phyloP scores from a whole-genome alignment of 2,797 vertebrate genomes.

The Microcaecilia unicolor region DNA sequence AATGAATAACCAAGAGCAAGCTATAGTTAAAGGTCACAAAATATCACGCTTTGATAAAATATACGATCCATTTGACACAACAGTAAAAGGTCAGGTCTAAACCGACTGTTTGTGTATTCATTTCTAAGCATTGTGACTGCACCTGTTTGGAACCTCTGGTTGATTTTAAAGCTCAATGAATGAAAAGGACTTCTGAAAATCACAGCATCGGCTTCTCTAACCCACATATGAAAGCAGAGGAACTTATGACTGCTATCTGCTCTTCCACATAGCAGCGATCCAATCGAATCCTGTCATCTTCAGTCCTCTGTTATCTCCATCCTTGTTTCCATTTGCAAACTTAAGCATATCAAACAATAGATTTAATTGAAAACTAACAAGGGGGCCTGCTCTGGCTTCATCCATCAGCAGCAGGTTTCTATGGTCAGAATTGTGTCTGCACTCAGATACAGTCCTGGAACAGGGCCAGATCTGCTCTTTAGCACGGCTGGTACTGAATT shows the following conservation, averaged over 20 bases:
- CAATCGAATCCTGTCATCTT: slow-evolving; percentile 8
- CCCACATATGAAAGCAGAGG: background rate
- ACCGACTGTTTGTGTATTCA: slow-evolving; percentile 6
- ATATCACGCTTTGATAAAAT: slow-evolving; percentile 15
- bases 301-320: slow-evolving; percentile 3
- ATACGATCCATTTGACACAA: slow-evolving; percentile 3
- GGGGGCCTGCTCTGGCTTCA: background rate
- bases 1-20: slow-evolving; percentile 1
- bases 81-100: slow-evolving; percentile 20
- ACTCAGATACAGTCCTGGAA: slow-evolving; percentile 1
- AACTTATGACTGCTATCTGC: background rate
- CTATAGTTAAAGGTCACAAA: slow-evolving; percentile 26
- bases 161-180: background rate
- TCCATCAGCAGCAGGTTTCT: slow-evolving; percentile 3
- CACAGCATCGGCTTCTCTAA: background rate
- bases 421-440: background rate
- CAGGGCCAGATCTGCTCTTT: background rate
- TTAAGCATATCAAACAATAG: background rate
- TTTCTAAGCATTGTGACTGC: slow-evolving; percentile 4
- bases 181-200: background rate
- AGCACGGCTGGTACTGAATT: background rate
- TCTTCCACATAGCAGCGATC: background rate
- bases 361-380: slow-evolving; percentile 9
- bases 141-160: slow-evolving; percentile 4
- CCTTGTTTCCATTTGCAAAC: slow-evolving; percentile 5